These are phyloP conservation scores for Gambusia holbrooki DNA, from an alignment of 2,113 vertebrate species.

Conservation along the genomic window DNA sequence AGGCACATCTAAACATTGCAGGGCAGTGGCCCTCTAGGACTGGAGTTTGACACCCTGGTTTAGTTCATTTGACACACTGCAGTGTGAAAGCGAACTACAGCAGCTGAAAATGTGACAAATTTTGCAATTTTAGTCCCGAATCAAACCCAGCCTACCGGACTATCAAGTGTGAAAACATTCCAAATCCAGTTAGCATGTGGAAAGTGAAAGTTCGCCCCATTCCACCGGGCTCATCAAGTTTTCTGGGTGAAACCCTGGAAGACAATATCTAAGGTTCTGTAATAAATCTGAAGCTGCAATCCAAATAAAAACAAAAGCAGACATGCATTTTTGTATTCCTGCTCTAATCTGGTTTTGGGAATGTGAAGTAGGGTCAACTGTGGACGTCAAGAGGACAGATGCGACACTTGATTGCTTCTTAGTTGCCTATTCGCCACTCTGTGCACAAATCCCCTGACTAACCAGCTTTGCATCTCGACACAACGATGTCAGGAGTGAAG, in stretches of 20 bases:
- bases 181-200: too few relatives aligned
- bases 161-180: too few relatives aligned
- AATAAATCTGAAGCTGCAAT: neutral
- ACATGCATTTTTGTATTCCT: neutral
- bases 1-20: too few relatives aligned
- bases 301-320: neutral
- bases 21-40: too few relatives aligned
- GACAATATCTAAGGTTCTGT: neutral
- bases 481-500: neutral
- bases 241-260: neutral
- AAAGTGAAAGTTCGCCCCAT: too few relatives aligned
- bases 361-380: constrained; percentile 34
- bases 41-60: too few relatives aligned
- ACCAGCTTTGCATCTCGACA: constrained; percentile 18
- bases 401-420: constrained; percentile 40
- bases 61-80: too few relatives aligned
- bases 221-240: too few relatives aligned
- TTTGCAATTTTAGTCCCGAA: too few relatives aligned
- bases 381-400: constrained; percentile 41
- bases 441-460: constrained; percentile 32
- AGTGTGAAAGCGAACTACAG: too few relatives aligned
- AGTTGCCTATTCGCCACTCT: neutral
- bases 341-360: constrained; percentile 8
- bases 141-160: too few relatives aligned
- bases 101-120: too few relatives aligned